Evolutionary conservation across 2,797 vertebrate species (phyloP), one percentile per base, ranked within the genome.

Genomic region (Xenentodon cancila): DNA sequence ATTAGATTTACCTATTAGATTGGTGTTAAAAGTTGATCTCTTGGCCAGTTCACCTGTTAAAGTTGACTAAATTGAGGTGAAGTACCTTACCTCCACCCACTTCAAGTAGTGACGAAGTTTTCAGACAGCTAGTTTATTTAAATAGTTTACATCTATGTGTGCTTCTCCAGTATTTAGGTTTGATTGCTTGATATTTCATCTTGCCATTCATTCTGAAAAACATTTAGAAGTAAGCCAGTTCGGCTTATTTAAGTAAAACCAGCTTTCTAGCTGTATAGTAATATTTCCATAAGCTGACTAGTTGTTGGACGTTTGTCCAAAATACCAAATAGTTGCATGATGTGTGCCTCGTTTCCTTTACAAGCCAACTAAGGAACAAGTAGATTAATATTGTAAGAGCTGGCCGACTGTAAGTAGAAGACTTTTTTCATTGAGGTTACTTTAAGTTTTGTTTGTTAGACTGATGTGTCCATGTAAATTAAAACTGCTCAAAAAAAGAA

Each of bases 291-390:
- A 87, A 68, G 74, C 77, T 74, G 69, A 73, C 75, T 74, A 61
- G 73, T 76, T 84, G 75, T 62, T 62, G 81, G 74, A 77, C 82
- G 71, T 77, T 84, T 71, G 71, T 72, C 64, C 68, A 76, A 79
- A 79, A 78, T 73, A 68, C 73, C 68, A 73, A 75, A 68, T 71
- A 72, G 74, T 79, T 82, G 65, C 72, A 69, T 66, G 22, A 68
- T 55, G 40, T 54, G 52, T 64, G 48, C 47, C 44, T 73, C 7
- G 3, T 71, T 49, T 54, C n/a, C n/a, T n/a, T n/a, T n/a, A 25
- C 25, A 25, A 5, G 63, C n/a, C 25, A 30, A 9, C 62, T 30
- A 48, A 62, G 65, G 40, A 57, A 69, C 58, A 59, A 45, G 53
- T 64, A 50, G 53, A 62, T 34, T 0, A 11, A 65, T 63, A 30